A percentile compares a stretch with the other conserved stretches of the same genome.
Conservation (phyloP, 2,888 invertebrate genomes). For the Limulus polyphemus region DNA sequence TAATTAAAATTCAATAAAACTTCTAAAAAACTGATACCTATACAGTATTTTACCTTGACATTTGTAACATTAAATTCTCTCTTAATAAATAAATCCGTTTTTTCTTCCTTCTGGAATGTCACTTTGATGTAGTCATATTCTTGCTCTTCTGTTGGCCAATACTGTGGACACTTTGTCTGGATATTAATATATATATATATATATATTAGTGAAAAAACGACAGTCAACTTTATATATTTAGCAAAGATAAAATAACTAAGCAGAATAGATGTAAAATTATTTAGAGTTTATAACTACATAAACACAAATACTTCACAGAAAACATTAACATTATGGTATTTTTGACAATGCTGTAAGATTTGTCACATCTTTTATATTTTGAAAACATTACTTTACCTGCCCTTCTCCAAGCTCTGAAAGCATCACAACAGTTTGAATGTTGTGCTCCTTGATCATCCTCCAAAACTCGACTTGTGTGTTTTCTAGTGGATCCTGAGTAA, state of each 20-base stretch:
- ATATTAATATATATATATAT: too few species aligned
- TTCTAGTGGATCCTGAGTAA: conserved; percentile 85
- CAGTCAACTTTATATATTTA: too few species aligned
- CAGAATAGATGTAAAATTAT: too few species aligned
- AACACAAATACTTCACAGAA: too few species aligned
- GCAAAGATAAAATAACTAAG: too few species aligned
- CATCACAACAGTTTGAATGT: conserved; percentile 76
- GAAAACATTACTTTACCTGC: conserved; percentile 8
- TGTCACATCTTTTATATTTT: too few species aligned
- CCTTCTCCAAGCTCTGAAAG: conserved; percentile 56
- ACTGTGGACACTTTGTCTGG: conserved; percentile 69
- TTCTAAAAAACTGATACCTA: not conserved
- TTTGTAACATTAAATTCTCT: conserved; percentile 66
- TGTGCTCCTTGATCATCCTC: conserved; percentile 87
- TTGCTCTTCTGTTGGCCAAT: conserved; percentile 70
- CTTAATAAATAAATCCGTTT: conserved; percentile 77
- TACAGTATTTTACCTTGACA: conserved; percentile 44
- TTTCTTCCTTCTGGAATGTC: conserved; percentile 65
- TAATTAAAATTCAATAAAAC: not conserved
- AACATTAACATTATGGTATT: too few species aligned
- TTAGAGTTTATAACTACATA: too few species aligned
- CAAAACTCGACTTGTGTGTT: conserved; percentile 81
- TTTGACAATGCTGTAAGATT: too few species aligned
- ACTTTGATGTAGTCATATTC: conserved; percentile 75
- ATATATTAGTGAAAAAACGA: too few species aligned